Percentiles rank a stretch among this genome's conserved stretches.
Conservation (phyloP, 2,888 invertebrate genomes). For the Stomorhina lunata region DNA sequence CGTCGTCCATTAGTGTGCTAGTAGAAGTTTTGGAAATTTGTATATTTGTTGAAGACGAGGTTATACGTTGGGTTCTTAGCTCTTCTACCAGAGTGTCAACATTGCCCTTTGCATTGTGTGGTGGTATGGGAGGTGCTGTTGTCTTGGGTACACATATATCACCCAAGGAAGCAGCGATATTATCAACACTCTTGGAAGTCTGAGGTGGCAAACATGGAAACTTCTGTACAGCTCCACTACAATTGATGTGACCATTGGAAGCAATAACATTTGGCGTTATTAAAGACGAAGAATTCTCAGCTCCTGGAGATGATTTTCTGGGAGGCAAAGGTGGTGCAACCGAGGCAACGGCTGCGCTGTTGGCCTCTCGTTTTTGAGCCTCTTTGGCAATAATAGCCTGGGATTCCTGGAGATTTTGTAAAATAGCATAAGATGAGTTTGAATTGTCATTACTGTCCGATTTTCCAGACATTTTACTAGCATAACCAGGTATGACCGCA, state of each 20-base stretch:
- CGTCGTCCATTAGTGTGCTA: slow-evolving; percentile 73
- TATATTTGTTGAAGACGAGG: slow-evolving; percentile 56
- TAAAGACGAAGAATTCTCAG: slow-evolving; percentile 74
- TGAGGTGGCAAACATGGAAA: slow-evolving; percentile 49
- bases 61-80: slow-evolving; percentile 75
- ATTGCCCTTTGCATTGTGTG: slow-evolving; percentile 72
- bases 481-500: slow-evolving; percentile 65
- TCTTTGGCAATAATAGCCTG: slow-evolving; percentile 63
- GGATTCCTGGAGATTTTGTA: slow-evolving; percentile 75
- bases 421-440: slow-evolving; percentile 75
- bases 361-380: slow-evolving; percentile 59
- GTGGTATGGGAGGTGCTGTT: slow-evolving; percentile 79
- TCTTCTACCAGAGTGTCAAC: slow-evolving; percentile 77
- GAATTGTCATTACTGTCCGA: slow-evolving; percentile 74
- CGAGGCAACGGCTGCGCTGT: slow-evolving; percentile 37
- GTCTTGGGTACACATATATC: slow-evolving; percentile 75
- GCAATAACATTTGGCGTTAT: slow-evolving; percentile 53
- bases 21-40: slow-evolving; percentile 38
- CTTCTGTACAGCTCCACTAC: slow-evolving; percentile 52
- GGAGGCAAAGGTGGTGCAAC: slow-evolving; percentile 82
- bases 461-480: slow-evolving; percentile 70
- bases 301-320: slow-evolving; percentile 81
- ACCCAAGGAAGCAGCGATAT: slow-evolving; percentile 74
- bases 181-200: slow-evolving; percentile 74
- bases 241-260: slow-evolving; percentile 57